A percentile compares a stretch with the other conserved stretches of the same genome.
Evolutionary conservation across 2,888 invertebrate genomes (phyloP).

Genomic region (Chorisops tibialis): DNA sequence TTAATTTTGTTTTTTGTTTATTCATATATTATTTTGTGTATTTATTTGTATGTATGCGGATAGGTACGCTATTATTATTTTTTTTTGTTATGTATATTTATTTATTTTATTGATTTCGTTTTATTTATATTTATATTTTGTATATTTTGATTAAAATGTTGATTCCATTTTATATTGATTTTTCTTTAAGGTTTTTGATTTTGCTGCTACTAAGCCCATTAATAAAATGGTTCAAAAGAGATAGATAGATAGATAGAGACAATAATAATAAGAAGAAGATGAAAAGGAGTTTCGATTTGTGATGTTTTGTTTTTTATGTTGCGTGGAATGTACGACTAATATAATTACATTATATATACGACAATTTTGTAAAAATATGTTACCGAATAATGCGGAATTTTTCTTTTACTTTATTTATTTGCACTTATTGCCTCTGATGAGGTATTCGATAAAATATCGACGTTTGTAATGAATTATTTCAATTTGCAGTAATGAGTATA

Average conservation of each 20-base stretch:
- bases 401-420: too few relatives aligned
- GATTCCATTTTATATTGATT: not conserved
- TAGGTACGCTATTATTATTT: too few relatives aligned
- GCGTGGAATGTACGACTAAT: too few relatives aligned
- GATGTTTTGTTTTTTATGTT: not conserved
- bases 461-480: too few relatives aligned
- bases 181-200: conserved; percentile 46
- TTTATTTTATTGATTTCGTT: conserved; percentile 1
- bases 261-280: not conserved
- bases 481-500: too few relatives aligned
- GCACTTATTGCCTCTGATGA: too few relatives aligned
- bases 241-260: not conserved
- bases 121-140: not conserved
- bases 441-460: too few relatives aligned
- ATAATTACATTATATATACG: too few relatives aligned
- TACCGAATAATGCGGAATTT: too few relatives aligned
- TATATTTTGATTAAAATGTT: conserved; percentile 27
- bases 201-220: conserved; percentile 51
- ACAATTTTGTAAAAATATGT: too few relatives aligned
- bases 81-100: not conserved
- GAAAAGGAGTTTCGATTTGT: not conserved
- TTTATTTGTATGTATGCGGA: not conserved
- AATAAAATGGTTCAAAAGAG: not conserved
- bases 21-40: not conserved
- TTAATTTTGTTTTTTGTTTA: not conserved